Conservation (phyloP, 2,113 vertebrate genomes). For the Columbina picui region DNA sequence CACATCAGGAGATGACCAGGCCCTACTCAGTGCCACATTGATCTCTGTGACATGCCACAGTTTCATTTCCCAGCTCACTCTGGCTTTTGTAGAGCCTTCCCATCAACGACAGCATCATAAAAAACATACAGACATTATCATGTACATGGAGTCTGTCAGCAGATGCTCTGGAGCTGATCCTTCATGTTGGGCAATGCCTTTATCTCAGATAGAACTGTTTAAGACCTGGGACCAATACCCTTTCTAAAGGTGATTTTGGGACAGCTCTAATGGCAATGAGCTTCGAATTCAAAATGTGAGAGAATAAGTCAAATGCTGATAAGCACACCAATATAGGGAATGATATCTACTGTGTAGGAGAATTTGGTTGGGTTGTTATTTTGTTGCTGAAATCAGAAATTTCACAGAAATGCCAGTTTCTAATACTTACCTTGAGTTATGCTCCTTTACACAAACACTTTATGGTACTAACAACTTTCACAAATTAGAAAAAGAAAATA, state of each 20-base stretch:
- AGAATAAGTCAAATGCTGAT: background rate
- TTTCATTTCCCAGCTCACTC: background rate
- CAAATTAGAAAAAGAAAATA: too few relatives aligned
- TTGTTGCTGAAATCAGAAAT: too few relatives aligned
- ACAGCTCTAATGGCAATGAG: background rate
- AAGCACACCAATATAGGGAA: background rate
- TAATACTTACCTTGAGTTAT: too few relatives aligned
- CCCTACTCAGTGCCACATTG: background rate
- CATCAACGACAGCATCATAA: background rate
- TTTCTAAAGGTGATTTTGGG: background rate
- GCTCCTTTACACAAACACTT: too few relatives aligned
- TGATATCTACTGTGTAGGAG: too few relatives aligned
- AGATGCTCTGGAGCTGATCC: background rate
- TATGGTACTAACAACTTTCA: too few relatives aligned
- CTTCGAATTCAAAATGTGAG: background rate
- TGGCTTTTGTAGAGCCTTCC: background rate
- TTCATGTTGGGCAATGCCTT: background rate
- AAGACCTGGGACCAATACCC: background rate
- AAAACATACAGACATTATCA: background rate
- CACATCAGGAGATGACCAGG: background rate
- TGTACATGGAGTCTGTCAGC: too few relatives aligned
- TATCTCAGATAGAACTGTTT: background rate
- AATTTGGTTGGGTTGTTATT: too few relatives aligned
- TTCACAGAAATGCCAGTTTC: too few relatives aligned
- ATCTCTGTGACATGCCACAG: background rate